Evolutionary conservation across 2,113 vertebrate species (phyloP).

Genomic region (Stigmatopora argus): DNA sequence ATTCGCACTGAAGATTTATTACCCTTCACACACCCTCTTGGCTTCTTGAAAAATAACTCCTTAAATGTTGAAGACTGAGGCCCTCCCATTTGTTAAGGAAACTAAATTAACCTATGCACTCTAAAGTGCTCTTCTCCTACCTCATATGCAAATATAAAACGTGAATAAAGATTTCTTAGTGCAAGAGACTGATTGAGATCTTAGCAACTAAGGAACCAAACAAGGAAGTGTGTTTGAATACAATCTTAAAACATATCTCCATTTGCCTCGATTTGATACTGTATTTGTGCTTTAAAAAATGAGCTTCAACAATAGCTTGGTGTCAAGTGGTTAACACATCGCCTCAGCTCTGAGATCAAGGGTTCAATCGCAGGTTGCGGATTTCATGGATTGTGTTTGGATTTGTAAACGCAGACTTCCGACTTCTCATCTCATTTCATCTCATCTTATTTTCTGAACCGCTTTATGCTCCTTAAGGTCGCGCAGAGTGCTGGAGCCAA

Average conservation of each 20-base stretch:
- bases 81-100: conserved; percentile 57
- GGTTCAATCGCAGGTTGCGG: too few relatives aligned
- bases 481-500: too few relatives aligned
- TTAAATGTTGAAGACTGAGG: conserved; percentile 71
- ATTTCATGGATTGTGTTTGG: too few relatives aligned
- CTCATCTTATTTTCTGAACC: too few relatives aligned
- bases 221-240: conserved; percentile 11
- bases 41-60: conserved; percentile 63
- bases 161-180: conserved; percentile 38
- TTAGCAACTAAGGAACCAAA: conserved; percentile 21
- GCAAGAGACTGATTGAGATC: conserved; percentile 20
- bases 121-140: conserved; percentile 43
- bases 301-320: neutral
- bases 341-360: too few relatives aligned
- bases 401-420: too few relatives aligned
- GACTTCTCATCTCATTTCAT: too few relatives aligned
- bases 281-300: conserved; percentile 8
- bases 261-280: conserved; percentile 12
- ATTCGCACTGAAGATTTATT: conserved; percentile 67
- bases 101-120: conserved; percentile 63
- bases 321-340: neutral
- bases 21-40: conserved; percentile 63
- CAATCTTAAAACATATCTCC: conserved; percentile 5
- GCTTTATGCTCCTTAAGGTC: too few relatives aligned
- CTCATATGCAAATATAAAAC: conserved; percentile 38